Evolutionary conservation across 2,888 invertebrate genomes (phyloP).

Genomic region (Aplocera efformata): DNA sequence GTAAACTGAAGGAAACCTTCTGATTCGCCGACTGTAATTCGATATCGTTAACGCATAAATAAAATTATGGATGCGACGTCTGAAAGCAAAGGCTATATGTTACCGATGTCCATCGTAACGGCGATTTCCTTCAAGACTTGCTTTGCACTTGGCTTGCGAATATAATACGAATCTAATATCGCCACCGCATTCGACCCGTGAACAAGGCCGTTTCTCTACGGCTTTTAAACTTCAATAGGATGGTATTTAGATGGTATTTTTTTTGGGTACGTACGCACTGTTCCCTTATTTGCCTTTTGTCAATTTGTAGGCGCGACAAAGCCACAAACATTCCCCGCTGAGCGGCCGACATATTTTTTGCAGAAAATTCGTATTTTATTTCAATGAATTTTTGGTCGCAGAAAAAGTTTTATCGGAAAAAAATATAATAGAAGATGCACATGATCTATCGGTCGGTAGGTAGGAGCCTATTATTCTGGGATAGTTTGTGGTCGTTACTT

Average conservation of each 20-base stretch:
- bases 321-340: conserved; percentile 77
- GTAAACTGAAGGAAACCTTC: conserved; percentile 43
- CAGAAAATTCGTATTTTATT: conserved; percentile 72
- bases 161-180: conserved; percentile 75
- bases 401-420: conserved; percentile 56
- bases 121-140: conserved; percentile 25
- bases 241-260: conserved; percentile 76
- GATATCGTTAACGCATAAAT: conserved; percentile 44
- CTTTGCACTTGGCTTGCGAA: conserved; percentile 39
- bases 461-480: conserved; percentile 54
- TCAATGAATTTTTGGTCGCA: conserved; percentile 58
- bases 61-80: conserved; percentile 50
- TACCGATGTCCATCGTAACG: conserved; percentile 37
- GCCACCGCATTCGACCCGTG: conserved; percentile 69
- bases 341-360: conserved; percentile 68
- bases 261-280: conserved; percentile 54
- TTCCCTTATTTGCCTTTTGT: conserved; percentile 80
- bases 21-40: conserved; percentile 48
- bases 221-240: conserved; percentile 78
- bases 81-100: conserved; percentile 36
- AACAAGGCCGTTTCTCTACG: conserved; percentile 73
- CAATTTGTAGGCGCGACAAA: conserved; percentile 77
- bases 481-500: conserved; percentile 49
- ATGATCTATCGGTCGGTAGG: conserved; percentile 68
- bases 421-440: conserved; percentile 67